Conservation (phyloP, 2,797 vertebrate genomes). For the Lacerta viridis region DNA sequence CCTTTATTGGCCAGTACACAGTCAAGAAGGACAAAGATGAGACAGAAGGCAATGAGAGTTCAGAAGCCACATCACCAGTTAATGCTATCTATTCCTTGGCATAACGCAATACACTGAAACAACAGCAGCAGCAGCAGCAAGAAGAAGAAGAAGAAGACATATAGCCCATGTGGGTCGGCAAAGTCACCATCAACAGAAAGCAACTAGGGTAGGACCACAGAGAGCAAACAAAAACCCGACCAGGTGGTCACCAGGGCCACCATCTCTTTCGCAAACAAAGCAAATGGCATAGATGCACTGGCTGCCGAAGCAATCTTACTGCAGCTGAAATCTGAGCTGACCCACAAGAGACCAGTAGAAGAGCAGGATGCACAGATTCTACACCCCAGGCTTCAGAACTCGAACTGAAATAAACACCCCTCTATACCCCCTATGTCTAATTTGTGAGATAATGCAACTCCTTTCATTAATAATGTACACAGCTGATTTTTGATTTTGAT, state of each 20-base stretch:
- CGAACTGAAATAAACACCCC: conserved; percentile 40
- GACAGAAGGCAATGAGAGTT: conserved; percentile 98
- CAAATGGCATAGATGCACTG: conserved; percentile 33
- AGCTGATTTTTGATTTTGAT: not conserved
- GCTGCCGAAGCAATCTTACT: conserved; percentile 48
- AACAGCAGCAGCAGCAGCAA: conserved; percentile 37
- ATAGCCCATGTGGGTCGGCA: conserved; percentile 59
- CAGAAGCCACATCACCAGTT: conserved; percentile 97
- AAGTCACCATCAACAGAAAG: conserved; percentile 47
- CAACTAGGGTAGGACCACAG: conserved; percentile 32
- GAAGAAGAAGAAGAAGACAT: not conserved
- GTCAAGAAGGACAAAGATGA: conserved; percentile 99
- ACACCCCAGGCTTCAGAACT: conserved; percentile 42
- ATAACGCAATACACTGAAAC: conserved; percentile 73
- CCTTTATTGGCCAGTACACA: conserved; percentile 98
- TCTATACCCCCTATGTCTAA: conserved; percentile 29
- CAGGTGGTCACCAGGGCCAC: conserved; percentile 64
- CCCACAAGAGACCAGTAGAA: conserved; percentile 53
- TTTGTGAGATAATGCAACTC: conserved; percentile 40
- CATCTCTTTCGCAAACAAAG: conserved; percentile 70
- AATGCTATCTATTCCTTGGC: conserved; percentile 98
- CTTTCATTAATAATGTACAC: conserved; percentile 40
- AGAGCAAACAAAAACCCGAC: conserved; percentile 2
- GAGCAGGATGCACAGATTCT: conserved; percentile 21
- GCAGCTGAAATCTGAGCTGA: conserved; percentile 48